A percentile compares a stretch with the other conserved stretches of the same genome.
Conservation (phyloP, 2,888 invertebrate genomes). For the Calameuta idolon region DNA sequence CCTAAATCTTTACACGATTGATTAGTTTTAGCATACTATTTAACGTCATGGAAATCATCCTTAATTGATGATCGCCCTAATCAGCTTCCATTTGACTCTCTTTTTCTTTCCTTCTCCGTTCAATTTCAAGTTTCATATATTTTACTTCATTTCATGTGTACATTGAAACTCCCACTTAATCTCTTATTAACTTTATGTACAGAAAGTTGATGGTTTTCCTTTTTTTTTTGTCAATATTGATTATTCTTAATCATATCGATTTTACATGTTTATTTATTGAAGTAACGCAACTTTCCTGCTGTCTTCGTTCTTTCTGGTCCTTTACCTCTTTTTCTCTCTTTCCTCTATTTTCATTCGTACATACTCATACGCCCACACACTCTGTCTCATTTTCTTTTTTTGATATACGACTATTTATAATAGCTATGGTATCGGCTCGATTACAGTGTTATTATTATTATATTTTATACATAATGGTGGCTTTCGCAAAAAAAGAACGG, state of each 20-base stretch:
- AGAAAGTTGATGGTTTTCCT: background rate
- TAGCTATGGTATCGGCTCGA: background rate
- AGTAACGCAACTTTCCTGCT: background rate
- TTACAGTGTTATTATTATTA: background rate
- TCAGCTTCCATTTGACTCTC: background rate
- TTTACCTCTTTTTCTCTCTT: background rate
- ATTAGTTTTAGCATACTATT: conserved; percentile 27
- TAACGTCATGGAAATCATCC: background rate
- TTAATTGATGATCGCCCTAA: background rate
- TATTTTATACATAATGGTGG: background rate
- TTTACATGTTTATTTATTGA: background rate
- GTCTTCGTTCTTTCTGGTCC: background rate
- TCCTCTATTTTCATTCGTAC: background rate
- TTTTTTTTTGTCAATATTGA: background rate
- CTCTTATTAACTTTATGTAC: background rate
- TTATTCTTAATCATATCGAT: background rate
- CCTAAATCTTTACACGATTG: conserved; percentile 50
- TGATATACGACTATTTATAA: background rate
- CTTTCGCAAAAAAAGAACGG: background rate
- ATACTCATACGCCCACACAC: background rate
- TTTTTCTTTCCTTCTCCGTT: background rate
- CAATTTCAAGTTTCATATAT: background rate
- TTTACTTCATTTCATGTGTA: too few species aligned
- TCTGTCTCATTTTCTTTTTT: background rate
- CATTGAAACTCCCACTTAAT: background rate